Evolutionary conservation across 2,797 vertebrate genomes (phyloP), one percentile per base, ranked within the genome.

Genomic region (Varecia variegata): DNA sequence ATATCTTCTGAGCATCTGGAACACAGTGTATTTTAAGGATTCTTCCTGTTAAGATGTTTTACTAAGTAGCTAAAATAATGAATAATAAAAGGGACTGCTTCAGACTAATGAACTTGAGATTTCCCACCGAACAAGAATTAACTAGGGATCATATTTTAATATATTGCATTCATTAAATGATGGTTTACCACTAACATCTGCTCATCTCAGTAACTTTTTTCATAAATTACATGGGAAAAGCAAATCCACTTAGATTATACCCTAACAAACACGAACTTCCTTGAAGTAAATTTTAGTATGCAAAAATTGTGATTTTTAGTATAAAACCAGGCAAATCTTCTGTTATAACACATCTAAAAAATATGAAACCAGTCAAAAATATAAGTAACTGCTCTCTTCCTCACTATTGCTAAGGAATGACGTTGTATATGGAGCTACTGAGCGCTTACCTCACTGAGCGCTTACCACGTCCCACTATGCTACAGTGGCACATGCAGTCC

Each of bases 51-150:
- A 58, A 23, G 35, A 50, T 67, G n/a, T 74, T 68, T 82, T 67
- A 76, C 18, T 71, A 77, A 62, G 60, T 30, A 58, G 23, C 76
- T 88, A 93, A 91, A 88, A 65, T 88, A 83, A 67, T 58, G 62
- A 82, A 47, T 83, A n/a, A 17, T 45, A 81, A 87, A 87, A 65
- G 14, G 7, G 18, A 71, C 30, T 83, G 20, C n/a, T 87, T 70
- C 43, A 79, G 76, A 60, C 45, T 58, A 88, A 74, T 81, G 43
- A 91, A 47, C 25, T 54, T 13, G 5, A 74, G 35, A 74, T 74
- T 62, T 73, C 45, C 45, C 79, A 62, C 27, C 50, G 85, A 80
- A 67, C 0, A 88, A 43, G 62, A 93, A 71, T 84, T 32, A 85
- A 68, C 6, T 50, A 56, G n/a, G 35, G 56, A 60, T 27, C 27